Evolutionary conservation across 2,797 vertebrate genomes (phyloP).

Genomic region (Melanotaenia pygmaea): DNA sequence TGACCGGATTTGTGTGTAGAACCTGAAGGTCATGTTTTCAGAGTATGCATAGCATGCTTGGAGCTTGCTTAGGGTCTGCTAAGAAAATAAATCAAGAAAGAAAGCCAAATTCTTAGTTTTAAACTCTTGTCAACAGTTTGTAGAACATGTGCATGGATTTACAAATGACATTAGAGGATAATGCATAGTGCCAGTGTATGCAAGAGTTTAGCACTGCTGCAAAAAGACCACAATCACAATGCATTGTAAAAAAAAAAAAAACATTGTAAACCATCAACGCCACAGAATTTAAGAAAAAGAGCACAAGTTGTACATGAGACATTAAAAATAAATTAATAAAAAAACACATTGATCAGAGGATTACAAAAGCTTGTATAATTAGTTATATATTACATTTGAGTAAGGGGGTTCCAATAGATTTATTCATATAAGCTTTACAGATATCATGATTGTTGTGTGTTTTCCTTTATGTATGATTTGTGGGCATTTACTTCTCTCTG

Average conservation of each 20-base stretch:
- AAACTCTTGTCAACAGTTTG: neutral
- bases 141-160: neutral
- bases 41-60: neutral
- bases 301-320: neutral
- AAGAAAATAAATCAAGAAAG: neutral
- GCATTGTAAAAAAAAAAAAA: neutral
- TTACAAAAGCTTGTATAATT: neutral
- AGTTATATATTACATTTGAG: neutral
- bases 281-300: neutral
- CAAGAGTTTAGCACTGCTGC: neutral
- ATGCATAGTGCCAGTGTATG: neutral
- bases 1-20: neutral
- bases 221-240: neutral
- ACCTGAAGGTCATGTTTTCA: neutral
- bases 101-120: neutral
- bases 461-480: neutral
- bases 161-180: neutral
- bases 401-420: neutral
- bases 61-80: neutral
- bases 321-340: neutral
- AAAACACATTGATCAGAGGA: neutral
- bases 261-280: neutral
- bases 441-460: neutral
- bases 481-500: conserved; percentile 88
- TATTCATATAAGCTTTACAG: neutral